Evolutionary conservation across 2,797 vertebrate genomes (phyloP).

Genomic region (Enteromius argenteus): DNA sequence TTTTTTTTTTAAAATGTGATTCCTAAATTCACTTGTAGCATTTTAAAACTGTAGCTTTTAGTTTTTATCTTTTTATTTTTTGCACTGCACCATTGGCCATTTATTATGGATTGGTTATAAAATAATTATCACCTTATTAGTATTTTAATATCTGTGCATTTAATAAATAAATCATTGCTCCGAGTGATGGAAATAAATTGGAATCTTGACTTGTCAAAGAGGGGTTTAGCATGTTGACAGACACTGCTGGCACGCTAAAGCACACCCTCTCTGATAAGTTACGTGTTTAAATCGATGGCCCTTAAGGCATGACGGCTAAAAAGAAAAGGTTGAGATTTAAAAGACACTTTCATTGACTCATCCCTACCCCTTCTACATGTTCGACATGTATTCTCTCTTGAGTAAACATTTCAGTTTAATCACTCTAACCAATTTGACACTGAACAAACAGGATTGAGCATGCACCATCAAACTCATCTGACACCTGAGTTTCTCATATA

Average conservation of each 20-base stretch:
- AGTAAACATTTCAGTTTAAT: background rate
- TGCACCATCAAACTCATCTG: conserved; percentile 1
- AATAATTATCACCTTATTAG: background rate
- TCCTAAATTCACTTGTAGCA: background rate
- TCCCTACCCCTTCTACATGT: background rate
- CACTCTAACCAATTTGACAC: background rate
- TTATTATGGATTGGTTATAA: background rate
- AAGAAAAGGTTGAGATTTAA: background rate
- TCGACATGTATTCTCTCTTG: background rate
- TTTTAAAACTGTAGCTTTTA: background rate
- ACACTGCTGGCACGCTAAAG: background rate
- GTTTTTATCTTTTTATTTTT: background rate
- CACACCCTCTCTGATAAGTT: background rate
- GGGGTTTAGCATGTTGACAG: background rate
- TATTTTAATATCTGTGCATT: background rate
- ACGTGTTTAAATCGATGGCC: background rate
- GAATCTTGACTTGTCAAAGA: background rate
- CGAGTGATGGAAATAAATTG: background rate
- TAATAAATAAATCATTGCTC: background rate
- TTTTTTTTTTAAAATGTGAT: background rate
- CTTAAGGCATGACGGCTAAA: background rate
- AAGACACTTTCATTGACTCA: background rate
- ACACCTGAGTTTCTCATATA: conserved; percentile 3
- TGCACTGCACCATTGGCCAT: background rate
- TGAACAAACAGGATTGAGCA: conserved; percentile 33